These are phyloP conservation scores for Papilio gigon DNA, from an alignment of 2,888 invertebrate species.

Conservation along the genomic window DNA sequence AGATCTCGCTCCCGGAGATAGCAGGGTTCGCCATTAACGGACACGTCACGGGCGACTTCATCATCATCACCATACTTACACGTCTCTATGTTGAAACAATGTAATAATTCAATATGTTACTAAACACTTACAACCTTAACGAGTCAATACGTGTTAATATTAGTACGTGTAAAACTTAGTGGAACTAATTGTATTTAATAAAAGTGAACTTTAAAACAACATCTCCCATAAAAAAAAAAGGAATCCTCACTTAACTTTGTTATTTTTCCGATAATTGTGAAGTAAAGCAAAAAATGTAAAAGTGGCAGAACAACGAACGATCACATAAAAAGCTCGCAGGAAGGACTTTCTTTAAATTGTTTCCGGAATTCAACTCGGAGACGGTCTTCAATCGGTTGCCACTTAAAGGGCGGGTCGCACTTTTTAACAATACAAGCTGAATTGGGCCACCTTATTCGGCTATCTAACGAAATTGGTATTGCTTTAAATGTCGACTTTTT, in stretches of 20 bases:
- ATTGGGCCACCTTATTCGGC: conserved; percentile 17
- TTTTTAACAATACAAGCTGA: conserved; percentile 31
- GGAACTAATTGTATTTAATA: no score
- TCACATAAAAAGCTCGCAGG: conserved; percentile 26
- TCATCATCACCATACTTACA: no score
- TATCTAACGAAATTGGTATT: conserved; percentile 31
- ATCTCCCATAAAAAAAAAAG: neutral
- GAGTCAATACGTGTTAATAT: no score
- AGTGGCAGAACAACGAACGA: conserved; percentile 5
- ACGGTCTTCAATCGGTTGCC: conserved; percentile 27
- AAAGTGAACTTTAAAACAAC: neutral
- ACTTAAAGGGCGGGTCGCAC: conserved; percentile 32
- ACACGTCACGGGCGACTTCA: no score
- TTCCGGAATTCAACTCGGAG: conserved; percentile 32
- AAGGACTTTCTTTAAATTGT: conserved; percentile 35
- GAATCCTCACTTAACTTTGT: neutral
- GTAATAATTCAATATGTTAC: no score
- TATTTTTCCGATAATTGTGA: conserved; percentile 1
- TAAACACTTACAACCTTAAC: no score
- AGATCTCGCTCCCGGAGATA: no score
- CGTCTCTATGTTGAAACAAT: no score
- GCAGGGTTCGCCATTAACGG: no score
- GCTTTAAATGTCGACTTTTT: conserved; percentile 29
- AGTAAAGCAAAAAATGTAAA: conserved; percentile 6
- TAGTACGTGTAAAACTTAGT: no score